Evolutionary conservation across 2,113 vertebrate species (phyloP), one percentile per base, ranked within the genome.

Genomic region (Microcebus jonahi): DNA sequence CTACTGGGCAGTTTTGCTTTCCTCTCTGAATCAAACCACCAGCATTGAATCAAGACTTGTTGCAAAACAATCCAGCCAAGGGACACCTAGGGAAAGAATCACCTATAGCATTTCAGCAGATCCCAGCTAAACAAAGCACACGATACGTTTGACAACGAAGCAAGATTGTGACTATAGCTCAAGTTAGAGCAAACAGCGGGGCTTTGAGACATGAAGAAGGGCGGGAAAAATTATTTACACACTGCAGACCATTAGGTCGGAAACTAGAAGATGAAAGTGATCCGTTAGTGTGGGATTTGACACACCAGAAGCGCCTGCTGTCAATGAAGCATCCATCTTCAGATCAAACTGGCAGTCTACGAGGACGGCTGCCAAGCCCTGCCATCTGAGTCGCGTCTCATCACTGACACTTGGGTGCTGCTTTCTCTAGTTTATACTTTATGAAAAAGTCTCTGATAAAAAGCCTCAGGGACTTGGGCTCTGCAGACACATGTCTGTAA

Each of bases 381-480:
- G 80, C 42, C 86, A 23, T 45, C 71, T 3, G 27, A 90, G 50
- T 15, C 18, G 6, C 55, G 76, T 12, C 48, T 95, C 71, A 25
- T 45, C 29, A 2, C 76, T 29, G 83, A 86, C 39, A 93, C 75
- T 39, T 36, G 53, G 29, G 61, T 34, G 63, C 83, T 23, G 85
- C 53, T 71, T 84, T 88, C 71, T 88, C 82, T 42, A 14, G 79
- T 75, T 75, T 55, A 36, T 23, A 67, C 29, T 53, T 92, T 73
- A 68, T 95, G 88, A 95, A 84, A 95, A 59, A 45, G 68, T 86
- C 82, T 94, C 92, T 27, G 36, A 15, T 63, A 65, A 95, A 90
- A 91, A 94, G 48, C 80, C 61, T 18, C 75, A 2, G 31, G 84
- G 76, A 96, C n/a, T 29, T 55, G 55, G 91, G 68, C 29, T 93